These are phyloP conservation scores for Sebastes variabilis DNA, from an alignment of 2,797 vertebrate genomes.

Conservation along the genomic window DNA sequence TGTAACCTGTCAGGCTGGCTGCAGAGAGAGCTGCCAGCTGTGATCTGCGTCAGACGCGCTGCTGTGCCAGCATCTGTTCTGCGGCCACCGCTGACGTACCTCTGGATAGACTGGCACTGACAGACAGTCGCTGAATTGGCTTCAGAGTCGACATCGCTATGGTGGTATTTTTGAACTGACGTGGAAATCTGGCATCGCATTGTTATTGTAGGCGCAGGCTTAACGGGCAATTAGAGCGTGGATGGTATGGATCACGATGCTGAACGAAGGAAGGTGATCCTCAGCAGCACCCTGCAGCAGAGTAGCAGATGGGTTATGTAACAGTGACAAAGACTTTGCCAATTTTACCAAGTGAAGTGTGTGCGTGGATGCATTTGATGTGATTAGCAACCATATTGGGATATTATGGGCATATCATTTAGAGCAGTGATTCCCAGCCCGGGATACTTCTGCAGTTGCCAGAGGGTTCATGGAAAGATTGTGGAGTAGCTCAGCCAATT, in stretches of 20 bases:
- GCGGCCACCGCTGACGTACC: slow-evolving; percentile 31
- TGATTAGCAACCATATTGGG: slow-evolving; percentile 40
- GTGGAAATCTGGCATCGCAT: slow-evolving; percentile 6
- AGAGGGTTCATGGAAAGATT: not conserved
- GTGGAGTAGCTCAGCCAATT: not conserved
- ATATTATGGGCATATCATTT: slow-evolving; percentile 2
- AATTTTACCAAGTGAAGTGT: slow-evolving; percentile 22
- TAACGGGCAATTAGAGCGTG: slow-evolving; percentile 6
- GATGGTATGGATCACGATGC: slow-evolving; percentile 4
- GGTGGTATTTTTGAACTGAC: slow-evolving; percentile 6
- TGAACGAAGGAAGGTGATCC: slow-evolving; percentile 32
- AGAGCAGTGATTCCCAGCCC: not conserved
- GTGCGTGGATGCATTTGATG: slow-evolving; percentile 27
- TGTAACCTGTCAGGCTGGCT: slow-evolving; percentile 70
- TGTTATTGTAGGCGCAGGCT: slow-evolving; percentile 16
- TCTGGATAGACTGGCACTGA: slow-evolving; percentile 47
- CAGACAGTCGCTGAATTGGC: slow-evolving; percentile 7
- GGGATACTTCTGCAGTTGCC: not conserved
- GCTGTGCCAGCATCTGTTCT: slow-evolving; percentile 77
- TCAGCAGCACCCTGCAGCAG: slow-evolving; percentile 45
- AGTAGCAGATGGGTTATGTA: slow-evolving; percentile 68
- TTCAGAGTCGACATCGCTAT: slow-evolving; percentile 28
- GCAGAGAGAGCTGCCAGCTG: slow-evolving; percentile 63
- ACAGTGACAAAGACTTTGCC: slow-evolving; percentile 42
- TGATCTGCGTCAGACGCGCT: slow-evolving; percentile 72